These are phyloP conservation scores for Microctenopoma lineatum DNA, from an alignment of 2,797 vertebrate species.

Conservation along the genomic window DNA sequence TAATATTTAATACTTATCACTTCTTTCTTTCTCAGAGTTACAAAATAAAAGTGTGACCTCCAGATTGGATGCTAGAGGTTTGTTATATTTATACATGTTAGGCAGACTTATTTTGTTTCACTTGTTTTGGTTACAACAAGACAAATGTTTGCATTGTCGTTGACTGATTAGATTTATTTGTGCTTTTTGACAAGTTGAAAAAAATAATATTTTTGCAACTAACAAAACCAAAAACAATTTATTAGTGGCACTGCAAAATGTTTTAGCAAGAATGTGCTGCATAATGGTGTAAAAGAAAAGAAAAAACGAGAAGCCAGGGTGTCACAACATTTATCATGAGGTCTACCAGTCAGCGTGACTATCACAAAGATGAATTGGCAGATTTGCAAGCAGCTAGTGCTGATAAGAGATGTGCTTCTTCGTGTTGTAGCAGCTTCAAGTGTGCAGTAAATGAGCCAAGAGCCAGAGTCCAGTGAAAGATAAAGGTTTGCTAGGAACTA, in stretches of 20 bases:
- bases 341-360: slow-evolving; percentile 12
- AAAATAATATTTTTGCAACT: background rate
- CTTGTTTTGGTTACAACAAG: background rate
- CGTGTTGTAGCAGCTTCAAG: slow-evolving; percentile 7
- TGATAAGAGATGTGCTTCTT: slow-evolving; percentile 29
- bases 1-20: background rate
- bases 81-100: background rate
- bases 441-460: background rate
- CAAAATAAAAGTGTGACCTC: background rate
- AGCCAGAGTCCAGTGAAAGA: background rate
- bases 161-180: background rate
- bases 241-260: background rate
- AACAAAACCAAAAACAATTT: no score
- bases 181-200: background rate
- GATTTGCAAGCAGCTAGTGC: slow-evolving; percentile 10
- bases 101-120: background rate
- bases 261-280: background rate
- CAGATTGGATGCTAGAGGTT: no score
- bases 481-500: background rate
- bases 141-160: no score
- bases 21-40: no score
- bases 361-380: slow-evolving; percentile 17
- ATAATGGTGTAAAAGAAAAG: background rate
- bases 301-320: background rate
- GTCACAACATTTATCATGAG: slow-evolving; percentile 15